Percentiles rank a stretch among this genome's conserved stretches.
phyloP scores from a whole-genome alignment of 1,140 invertebrate species.

The Drosophila nigrodunni region DNA sequence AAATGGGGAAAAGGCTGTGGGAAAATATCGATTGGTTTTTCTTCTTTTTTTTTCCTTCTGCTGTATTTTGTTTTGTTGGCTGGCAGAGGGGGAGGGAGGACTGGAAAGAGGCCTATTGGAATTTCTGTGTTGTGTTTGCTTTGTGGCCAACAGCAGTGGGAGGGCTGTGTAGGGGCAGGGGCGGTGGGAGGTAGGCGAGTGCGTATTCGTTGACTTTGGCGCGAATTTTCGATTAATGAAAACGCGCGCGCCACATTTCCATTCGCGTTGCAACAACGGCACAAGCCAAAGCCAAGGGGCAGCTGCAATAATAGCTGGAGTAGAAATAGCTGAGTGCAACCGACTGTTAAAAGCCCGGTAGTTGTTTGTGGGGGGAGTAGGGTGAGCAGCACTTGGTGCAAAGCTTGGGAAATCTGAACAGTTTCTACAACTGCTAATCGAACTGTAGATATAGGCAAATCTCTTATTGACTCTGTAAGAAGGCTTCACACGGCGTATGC shows the following conservation, averaged over 20 bases:
- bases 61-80: background rate
- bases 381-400: no score
- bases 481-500: no score
- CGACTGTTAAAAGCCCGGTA: no score
- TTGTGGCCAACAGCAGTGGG: background rate
- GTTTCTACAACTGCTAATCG: no score
- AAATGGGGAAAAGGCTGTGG: conserved; percentile 47
- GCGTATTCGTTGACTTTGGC: conserved; percentile 58
- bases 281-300: conserved; percentile 11
- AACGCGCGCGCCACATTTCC: conserved; percentile 35
- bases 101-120: conserved; percentile 56
- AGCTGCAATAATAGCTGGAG: conserved; percentile 15
- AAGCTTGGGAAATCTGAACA: no score
- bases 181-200: background rate
- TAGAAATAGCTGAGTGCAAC: no score
- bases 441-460: no score
- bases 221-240: conserved; percentile 81
- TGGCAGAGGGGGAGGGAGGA: background rate
- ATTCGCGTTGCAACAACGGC: conserved; percentile 11
- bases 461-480: no score
- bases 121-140: conserved; percentile 50
- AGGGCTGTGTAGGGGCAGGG: background rate
- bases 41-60: conserved; percentile 14
- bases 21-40: conserved; percentile 58
- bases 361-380: no score